phyloP scores from a whole-genome alignment of 2,888 invertebrate species.

The Merodon equestris region DNA sequence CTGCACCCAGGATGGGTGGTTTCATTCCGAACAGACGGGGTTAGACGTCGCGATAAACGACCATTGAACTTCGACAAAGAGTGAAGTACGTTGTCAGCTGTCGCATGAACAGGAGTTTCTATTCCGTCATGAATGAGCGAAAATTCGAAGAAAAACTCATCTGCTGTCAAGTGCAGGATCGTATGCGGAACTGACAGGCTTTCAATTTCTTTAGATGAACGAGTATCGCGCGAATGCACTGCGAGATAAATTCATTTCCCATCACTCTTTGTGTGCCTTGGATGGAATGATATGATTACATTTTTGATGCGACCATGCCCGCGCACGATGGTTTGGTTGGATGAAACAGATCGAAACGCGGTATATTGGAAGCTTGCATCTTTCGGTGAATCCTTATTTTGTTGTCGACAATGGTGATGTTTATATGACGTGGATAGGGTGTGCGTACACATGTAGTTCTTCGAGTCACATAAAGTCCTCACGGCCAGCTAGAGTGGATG shows the following conservation, averaged over 20 bases:
- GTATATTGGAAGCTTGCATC: slow-evolving; percentile 57
- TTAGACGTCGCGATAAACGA: too few species aligned
- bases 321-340: too few species aligned
- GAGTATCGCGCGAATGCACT: slow-evolving; percentile 14
- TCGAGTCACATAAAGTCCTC: too few species aligned
- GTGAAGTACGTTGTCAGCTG: too few species aligned
- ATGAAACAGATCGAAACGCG: slow-evolving; percentile 19
- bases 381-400: slow-evolving; percentile 50
- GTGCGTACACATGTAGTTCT: not conserved
- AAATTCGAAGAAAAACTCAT: not conserved
- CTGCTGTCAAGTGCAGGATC: slow-evolving; percentile 37
- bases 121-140: too few species aligned
- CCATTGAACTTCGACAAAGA: too few species aligned
- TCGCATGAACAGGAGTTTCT: too few species aligned
- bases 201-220: slow-evolving; percentile 47
- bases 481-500: too few species aligned
- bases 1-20: slow-evolving; percentile 33
- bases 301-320: slow-evolving; percentile 6
- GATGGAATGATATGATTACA: slow-evolving; percentile 53
- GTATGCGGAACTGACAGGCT: slow-evolving; percentile 50
- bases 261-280: slow-evolving; percentile 5
- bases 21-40: not conserved
- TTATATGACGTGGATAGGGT: too few species aligned
- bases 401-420: too few species aligned
- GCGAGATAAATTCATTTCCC: slow-evolving; percentile 37